Base-by-base conservation (phyloP, 2,888 invertebrate species). In the Cyclophora punctaria region DNA sequence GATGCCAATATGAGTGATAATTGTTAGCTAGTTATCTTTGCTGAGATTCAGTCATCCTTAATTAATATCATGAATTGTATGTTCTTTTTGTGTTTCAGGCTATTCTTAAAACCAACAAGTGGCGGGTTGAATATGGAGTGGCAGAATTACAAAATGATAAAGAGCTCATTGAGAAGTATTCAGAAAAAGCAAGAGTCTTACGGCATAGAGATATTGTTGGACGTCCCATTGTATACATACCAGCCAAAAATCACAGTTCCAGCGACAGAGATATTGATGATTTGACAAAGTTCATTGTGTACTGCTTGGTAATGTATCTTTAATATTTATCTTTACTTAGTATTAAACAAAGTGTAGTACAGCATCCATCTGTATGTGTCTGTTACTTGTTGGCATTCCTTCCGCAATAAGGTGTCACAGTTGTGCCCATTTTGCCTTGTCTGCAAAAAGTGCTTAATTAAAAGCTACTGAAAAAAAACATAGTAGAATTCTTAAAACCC, bases 91-190 rank as follows among this genome's bases (percentile, higher is more conserved):
- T 49, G 47, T 85, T 84, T 41, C 67, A 94, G 93, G 93, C 93
- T 48, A 90, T 94, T 65, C 76, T 94, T 54, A 94, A 94, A 87
- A 94, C 94, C 46, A 94, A 94, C 71, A 94, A 94, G 80, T 95
- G 95, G 95, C 89, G 93, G 56, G 86, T 86, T 47, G 93, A 94
- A 59, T 94, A 93, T 80, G 93, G 92, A 47, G 93, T 94, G 3
- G 78, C 86, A 34, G 83, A 87, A 5, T 75, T 95, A 41, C 88
- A 79, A 35, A 81, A 89, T 51, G 89, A 92, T 42, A 82, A 83
- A 56, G 83, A 86, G 48, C 67, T 88, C n/a, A 76, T 88, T 65
- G 90, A 91, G 59, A 90, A 90, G 53, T 90, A 94, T 73, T 74
- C 90, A 53, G 77, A 89, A 53, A 94, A 93, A 74, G 94, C 93